Base-by-base conservation (phyloP, 2,797 vertebrate species). In the Sciurus vulgaris region DNA sequence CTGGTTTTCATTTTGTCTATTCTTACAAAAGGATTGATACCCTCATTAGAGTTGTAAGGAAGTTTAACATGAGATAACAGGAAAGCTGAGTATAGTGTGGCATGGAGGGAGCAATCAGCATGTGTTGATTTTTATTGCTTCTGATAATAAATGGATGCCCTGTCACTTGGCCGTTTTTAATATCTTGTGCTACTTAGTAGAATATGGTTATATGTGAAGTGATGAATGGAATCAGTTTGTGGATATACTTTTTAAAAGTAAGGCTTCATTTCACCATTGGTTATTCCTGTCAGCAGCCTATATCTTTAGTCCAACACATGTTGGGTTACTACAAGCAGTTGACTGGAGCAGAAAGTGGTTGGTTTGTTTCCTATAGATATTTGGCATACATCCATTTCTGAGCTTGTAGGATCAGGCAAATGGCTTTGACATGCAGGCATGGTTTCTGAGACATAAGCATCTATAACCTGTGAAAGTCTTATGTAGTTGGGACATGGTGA, bases 131-230 rank as follows among this genome's bases (percentile, higher is more conserved):
- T 78, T 65, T 69, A 47, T 51, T 59, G 47, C 61, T 82, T 13
- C 78, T 72, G 47, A 44, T 30, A 69, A 65, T 51, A 56, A 63
- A 44, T 22, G 28, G 56, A 41, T 54, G 20, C n/a, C 4, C 26
- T 13, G 44, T 67, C 72, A 81, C 24, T 51, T 94, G 84, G 88
- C 81, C 85, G 9, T 74, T 93, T 91, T 69, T 83, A 59, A 26
- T 92, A 79, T 61, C 63, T 28, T 59, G n/a, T 82, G 44, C 88
- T 73, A n/a, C 65, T 94, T 93, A 72, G 56, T 44, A 90, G 83
- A 79, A n/a, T 67, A 10, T 24, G 49, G 63, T 86, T 93, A 28
- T 44, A 10, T 72, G 26, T 81, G 79, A 95, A 73, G 76, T 51
- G 84, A 93, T 59, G 70, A 91, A 41, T 81, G 35, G 70, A 89